Evolutionary conservation across 2,797 vertebrate species (phyloP).

Genomic region (Stomatorhinus walkeri): DNA sequence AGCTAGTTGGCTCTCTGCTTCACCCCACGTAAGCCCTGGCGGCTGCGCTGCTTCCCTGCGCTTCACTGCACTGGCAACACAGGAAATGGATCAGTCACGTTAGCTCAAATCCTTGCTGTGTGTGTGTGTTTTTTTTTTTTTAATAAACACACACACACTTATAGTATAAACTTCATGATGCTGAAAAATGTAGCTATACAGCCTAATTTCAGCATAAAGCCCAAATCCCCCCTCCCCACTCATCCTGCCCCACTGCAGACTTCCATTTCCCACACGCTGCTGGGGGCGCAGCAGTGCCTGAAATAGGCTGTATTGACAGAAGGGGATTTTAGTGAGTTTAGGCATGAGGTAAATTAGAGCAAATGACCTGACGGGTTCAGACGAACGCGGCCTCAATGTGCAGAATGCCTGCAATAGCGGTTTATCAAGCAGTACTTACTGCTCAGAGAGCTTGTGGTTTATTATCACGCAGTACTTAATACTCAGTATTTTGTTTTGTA

Average conservation of each 20-base stretch:
- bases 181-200: not conserved
- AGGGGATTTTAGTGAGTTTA: not conserved
- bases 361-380: not conserved
- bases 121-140: not conserved
- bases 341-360: constrained; percentile 4
- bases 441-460: not conserved
- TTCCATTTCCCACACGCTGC: constrained; percentile 3
- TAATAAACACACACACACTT: not conserved
- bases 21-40: not conserved
- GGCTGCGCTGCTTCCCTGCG: not conserved
- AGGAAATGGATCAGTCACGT: not conserved
- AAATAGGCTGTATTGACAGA: constrained; percentile 11
- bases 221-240: not conserved
- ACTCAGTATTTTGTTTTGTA: not conserved
- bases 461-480: not conserved
- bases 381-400: not conserved
- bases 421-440: constrained; percentile 12
- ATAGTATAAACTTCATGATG: not conserved
- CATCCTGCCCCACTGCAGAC: not conserved
- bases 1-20: not conserved
- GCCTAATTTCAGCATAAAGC: not conserved
- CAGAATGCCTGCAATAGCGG: constrained; percentile 2
- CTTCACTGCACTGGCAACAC: not conserved
- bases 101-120: not conserved
- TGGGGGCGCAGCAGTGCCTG: not conserved